These are phyloP conservation scores for Dicaeum eximium DNA, from an alignment of 2,113 vertebrate species.

Conservation along the genomic window DNA sequence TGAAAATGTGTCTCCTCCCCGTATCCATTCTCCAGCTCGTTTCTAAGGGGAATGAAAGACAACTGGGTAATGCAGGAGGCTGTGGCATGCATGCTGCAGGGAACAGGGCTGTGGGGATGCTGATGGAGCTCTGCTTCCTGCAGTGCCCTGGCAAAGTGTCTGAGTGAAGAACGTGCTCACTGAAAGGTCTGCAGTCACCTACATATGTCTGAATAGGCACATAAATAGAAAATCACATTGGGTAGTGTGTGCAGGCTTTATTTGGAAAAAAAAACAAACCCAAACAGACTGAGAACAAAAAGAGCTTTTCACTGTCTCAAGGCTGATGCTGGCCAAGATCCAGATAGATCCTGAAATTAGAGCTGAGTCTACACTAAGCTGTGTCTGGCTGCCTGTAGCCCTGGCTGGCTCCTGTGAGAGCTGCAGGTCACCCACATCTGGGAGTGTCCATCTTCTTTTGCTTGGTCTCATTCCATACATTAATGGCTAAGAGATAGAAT, in stretches of 20 bases:
- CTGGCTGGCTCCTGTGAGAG: background rate
- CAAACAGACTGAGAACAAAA: background rate
- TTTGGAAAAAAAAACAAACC: background rate
- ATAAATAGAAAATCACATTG: background rate
- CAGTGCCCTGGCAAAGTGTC: background rate
- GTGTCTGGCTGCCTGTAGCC: background rate
- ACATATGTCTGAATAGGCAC: background rate
- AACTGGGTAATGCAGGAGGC: background rate
- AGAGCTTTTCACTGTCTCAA: background rate
- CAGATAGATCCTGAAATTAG: background rate
- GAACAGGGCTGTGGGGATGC: background rate
- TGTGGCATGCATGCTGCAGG: rapidly evolving
- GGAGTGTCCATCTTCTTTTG: background rate
- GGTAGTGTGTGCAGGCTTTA: background rate
- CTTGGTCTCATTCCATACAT: background rate
- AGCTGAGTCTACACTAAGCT: background rate
- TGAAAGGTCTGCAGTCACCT: background rate
- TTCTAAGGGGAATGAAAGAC: background rate
- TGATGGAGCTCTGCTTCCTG: background rate
- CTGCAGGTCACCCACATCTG: background rate
- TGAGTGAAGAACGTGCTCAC: background rate
- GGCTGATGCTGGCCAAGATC: background rate
- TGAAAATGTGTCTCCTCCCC: background rate
- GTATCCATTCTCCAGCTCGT: background rate
- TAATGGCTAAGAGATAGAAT: rapidly evolving